phyloP scores from a whole-genome alignment of 2,888 invertebrate species.

The Cerastis leucographa region DNA sequence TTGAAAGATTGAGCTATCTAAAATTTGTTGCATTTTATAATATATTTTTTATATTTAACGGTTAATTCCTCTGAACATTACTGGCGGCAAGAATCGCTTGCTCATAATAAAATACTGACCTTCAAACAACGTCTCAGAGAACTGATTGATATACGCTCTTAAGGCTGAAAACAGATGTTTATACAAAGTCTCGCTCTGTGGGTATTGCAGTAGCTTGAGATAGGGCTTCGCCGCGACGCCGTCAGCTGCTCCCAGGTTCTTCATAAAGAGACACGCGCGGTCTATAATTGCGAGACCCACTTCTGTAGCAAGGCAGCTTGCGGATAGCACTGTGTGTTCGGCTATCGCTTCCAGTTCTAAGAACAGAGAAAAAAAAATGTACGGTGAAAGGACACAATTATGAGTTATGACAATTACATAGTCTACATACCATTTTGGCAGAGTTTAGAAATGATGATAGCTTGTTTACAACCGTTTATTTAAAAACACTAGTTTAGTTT shows the following conservation, averaged over 20 bases:
- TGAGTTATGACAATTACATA: background rate
- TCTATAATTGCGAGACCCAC: slow-evolving; percentile 97
- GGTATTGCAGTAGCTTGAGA: slow-evolving; percentile 95
- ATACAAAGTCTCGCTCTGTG: slow-evolving; percentile 97
- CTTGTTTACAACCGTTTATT: too few relatives aligned
- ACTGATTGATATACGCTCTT: slow-evolving; percentile 97
- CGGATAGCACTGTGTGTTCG: slow-evolving; percentile 84
- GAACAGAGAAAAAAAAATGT: slow-evolving; percentile 22
- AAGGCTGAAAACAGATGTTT: slow-evolving; percentile 98
- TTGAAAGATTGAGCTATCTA: background rate
- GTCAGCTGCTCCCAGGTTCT: slow-evolving; percentile 95
- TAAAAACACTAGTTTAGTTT: too few relatives aligned
- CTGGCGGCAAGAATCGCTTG: background rate
- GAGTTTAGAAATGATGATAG: background rate
- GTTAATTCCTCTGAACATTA: background rate
- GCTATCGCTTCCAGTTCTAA: slow-evolving; percentile 86
- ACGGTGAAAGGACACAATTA: background rate
- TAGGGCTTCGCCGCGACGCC: slow-evolving; percentile 96
- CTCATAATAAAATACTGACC: slow-evolving; percentile 84
- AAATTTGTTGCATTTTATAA: background rate
- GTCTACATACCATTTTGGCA: background rate
- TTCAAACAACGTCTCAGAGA: slow-evolving; percentile 95
- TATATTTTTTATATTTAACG: background rate
- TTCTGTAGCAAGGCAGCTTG: slow-evolving; percentile 94
- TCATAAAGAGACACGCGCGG: slow-evolving; percentile 95